Evolutionary conservation across 2,888 invertebrate genomes (phyloP), one percentile per base, ranked within the genome.

Genomic region (Liposcelis brunnea): DNA sequence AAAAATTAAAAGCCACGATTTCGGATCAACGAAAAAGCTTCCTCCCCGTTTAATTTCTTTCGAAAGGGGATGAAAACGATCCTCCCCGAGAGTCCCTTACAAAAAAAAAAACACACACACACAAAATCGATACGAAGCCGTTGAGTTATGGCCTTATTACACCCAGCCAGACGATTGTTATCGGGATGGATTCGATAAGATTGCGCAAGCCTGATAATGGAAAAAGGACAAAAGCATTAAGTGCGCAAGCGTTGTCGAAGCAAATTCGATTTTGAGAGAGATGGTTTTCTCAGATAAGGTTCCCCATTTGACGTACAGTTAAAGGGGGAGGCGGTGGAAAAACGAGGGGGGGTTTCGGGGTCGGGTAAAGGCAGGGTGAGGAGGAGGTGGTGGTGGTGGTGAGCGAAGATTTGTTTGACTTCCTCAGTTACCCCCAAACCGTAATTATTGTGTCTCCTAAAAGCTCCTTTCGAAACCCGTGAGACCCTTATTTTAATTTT

Each of bases 261-360:
- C 40, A 40, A 40, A 40, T 40, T 40, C 40, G 40, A 40, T 40
- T 15, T 40, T 21, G 19, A 40, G 44, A n/a, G n/a, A 44, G 2
- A 44, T 45, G 2, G 47, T 48, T 11, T 38, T 21, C 37, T 26
- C 47, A 48, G 40, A 48, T 49, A 15, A 42, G 47, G 32, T 18
- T 18, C 19, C 40, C 18, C 40, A 40, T 40, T 40, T 40, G 40
- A 40, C 53, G 52, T 26, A 26, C 26, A 26, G 26, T 66, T 66
- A 61, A 68, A 51, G 43, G 60, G 65, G 66, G 56, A 64, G 63
- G 54, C 55, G 54, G 55, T 62, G 66, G 60, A 62, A 68, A 62
- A 59, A 70, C 59, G 59, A 61, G 56, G 58, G 64, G 61, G 55
- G 67, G 66, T 60, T 70, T 70, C 51, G 56, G 59, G 52, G 45